These are phyloP conservation scores for Neoascia interrupta DNA, from an alignment of 2,888 invertebrate genomes.

Conservation along the genomic window DNA sequence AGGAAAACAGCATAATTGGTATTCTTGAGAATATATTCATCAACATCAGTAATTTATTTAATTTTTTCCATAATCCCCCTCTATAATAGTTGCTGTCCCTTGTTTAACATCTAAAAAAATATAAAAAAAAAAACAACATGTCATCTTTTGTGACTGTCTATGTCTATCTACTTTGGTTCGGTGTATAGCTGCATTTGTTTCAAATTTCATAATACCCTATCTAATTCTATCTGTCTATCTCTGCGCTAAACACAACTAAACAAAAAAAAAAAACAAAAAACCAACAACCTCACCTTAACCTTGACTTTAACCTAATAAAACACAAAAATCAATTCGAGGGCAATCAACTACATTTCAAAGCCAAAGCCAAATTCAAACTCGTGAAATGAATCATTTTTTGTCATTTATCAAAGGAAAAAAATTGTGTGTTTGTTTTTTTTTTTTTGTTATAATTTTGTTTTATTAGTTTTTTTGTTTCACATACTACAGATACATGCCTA, in stretches of 20 bases:
- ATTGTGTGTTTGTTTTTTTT: background rate
- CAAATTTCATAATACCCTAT: constrained; percentile 12
- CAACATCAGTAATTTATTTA: background rate
- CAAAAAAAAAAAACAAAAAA: background rate
- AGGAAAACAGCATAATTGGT: constrained; percentile 36
- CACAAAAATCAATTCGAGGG: constrained; percentile 65
- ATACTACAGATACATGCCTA: constrained; percentile 7
- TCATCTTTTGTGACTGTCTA: background rate
- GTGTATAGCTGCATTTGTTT: constrained; percentile 1
- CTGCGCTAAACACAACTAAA: background rate
- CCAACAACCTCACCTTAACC: constrained; percentile 45
- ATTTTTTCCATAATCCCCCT: too few relatives aligned
- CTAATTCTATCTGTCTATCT: constrained; percentile 17
- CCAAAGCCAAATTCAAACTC: constrained; percentile 53
- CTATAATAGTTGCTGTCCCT: too few relatives aligned
- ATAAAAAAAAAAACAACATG: background rate
- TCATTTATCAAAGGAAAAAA: constrained; percentile 59
- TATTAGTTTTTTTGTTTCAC: background rate
- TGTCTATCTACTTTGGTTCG: background rate
- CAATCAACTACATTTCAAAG: constrained; percentile 62
- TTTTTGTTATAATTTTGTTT: background rate
- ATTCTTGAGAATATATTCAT: constrained; percentile 18
- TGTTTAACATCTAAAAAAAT: too few relatives aligned
- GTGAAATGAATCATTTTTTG: constrained; percentile 65
- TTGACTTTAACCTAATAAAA: constrained; percentile 70